Percentiles rank a stretch among this genome's conserved stretches.
These are phyloP conservation scores for Stegophylla sp. DNA, from an alignment of 2,888 invertebrate genomes.

Conservation along the genomic window DNA sequence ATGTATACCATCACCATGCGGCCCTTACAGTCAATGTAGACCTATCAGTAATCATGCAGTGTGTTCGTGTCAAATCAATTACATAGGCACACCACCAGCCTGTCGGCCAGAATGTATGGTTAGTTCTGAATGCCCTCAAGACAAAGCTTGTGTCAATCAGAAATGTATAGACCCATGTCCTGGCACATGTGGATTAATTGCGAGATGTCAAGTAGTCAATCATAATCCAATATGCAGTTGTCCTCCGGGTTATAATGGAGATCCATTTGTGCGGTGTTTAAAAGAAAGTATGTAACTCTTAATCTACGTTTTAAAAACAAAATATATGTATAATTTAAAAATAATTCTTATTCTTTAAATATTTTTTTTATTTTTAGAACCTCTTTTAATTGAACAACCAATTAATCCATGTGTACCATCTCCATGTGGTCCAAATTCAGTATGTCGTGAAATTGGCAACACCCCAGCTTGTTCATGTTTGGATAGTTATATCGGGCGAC, in stretches of 20 bases:
- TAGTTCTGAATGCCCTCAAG: constrained; percentile 81
- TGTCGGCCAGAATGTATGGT: constrained; percentile 84
- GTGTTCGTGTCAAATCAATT: constrained; percentile 80
- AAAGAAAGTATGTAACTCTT: constrained; percentile 70
- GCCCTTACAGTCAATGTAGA: constrained; percentile 78
- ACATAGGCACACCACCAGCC: constrained; percentile 79
- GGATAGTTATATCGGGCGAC: constrained; percentile 79
- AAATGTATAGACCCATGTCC: constrained; percentile 83
- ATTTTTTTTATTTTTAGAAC: constrained; percentile 67
- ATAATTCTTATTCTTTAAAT: background rate
- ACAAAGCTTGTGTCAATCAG: constrained; percentile 80
- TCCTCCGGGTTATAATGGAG: constrained; percentile 76
- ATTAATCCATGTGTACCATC: constrained; percentile 81
- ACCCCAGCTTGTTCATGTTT: constrained; percentile 82
- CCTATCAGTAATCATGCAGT: constrained; percentile 77
- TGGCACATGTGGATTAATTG: constrained; percentile 82
- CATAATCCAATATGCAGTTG: constrained; percentile 88
- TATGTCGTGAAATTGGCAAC: constrained; percentile 78
- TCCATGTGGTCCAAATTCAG: constrained; percentile 84
- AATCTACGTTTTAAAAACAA: background rate
- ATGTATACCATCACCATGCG: constrained; percentile 78
- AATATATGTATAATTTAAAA: background rate
- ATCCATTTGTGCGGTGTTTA: constrained; percentile 80
- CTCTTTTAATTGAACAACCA: constrained; percentile 66
- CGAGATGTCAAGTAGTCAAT: constrained; percentile 82